Conservation (phyloP, 2,888 invertebrate species). For the Gari tellinella region DNA sequence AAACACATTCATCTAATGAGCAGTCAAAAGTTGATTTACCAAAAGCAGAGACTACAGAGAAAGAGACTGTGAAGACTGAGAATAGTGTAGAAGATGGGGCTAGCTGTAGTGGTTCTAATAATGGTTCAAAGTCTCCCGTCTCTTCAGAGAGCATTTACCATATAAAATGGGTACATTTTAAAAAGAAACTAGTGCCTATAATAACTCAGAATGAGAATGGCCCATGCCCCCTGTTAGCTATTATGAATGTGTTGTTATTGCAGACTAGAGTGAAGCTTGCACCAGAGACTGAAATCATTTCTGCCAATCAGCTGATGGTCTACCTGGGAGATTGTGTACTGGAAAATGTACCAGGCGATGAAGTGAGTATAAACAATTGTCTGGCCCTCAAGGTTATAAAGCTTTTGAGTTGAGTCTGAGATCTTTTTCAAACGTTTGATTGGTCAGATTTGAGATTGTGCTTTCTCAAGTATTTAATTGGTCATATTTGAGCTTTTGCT, state of each 20-base stretch:
- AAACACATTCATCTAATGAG: no score
- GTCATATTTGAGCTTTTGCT: no score
- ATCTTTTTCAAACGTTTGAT: no score
- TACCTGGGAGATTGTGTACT: conserved; percentile 85
- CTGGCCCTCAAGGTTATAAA: no score
- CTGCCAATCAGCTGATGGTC: conserved; percentile 85
- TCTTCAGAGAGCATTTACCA: conserved; percentile 83
- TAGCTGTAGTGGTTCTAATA: no score
- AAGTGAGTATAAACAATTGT: conserved; percentile 43
- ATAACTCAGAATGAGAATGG: conserved; percentile 87
- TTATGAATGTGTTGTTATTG: conserved; percentile 86
- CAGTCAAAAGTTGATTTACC: no score
- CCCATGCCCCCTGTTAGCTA: conserved; percentile 87
- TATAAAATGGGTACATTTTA: conserved; percentile 86
- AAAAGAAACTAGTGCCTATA: conserved; percentile 84
- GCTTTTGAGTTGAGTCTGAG: no score
- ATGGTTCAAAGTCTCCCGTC: no score
- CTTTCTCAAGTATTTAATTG: no score
- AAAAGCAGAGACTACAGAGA: no score
- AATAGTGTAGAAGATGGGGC: no score
- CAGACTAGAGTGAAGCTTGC: conserved; percentile 84
- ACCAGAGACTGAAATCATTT: conserved; percentile 84
- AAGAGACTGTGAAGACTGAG: background rate
- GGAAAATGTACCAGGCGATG: conserved; percentile 84
- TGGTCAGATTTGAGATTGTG: no score